A percentile compares a stretch with the other conserved stretches of the same genome.
These are phyloP conservation scores for Gasteruption jaculator DNA, from an alignment of 2,888 invertebrate species.

Conservation along the genomic window DNA sequence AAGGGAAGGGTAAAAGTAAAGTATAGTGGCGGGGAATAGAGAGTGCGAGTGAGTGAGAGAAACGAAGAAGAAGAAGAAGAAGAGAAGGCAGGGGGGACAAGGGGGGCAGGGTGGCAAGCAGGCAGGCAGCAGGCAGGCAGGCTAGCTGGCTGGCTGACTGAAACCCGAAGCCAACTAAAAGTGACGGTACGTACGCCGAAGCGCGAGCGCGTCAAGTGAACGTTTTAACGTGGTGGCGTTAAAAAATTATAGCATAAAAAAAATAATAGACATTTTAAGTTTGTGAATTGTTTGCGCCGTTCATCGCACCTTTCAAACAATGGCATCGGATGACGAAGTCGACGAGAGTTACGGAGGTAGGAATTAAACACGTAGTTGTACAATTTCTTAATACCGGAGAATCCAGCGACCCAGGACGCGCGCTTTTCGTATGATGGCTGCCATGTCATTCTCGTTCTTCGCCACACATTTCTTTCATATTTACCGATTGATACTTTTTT, in stretches of 20 bases:
- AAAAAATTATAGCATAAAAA: no score
- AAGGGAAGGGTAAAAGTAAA: slow-evolving; percentile 1
- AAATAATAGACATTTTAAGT: no score
- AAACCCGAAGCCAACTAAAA: no score
- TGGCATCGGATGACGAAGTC: slow-evolving; percentile 86
- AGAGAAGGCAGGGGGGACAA: slow-evolving; percentile 4
- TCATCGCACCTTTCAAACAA: no score
- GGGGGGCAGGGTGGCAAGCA: slow-evolving; percentile 21
- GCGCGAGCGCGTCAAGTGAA: no score
- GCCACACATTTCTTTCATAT: slow-evolving; percentile 10
- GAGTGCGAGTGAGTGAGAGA: slow-evolving; percentile 8
- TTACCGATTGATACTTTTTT: slow-evolving; percentile 1
- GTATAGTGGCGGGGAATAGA: background rate
- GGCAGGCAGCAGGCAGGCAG: no score
- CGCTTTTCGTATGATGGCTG: slow-evolving; percentile 48
- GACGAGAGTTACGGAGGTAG: slow-evolving; percentile 85
- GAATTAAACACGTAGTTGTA: slow-evolving; percentile 50
- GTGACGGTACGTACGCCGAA: no score
- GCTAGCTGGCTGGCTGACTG: no score
- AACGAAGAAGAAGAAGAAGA: slow-evolving; percentile 12
- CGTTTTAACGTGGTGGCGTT: no score
- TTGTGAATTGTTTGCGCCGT: no score
- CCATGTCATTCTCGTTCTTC: slow-evolving; percentile 40
- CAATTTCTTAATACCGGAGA: slow-evolving; percentile 23
- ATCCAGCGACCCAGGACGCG: slow-evolving; percentile 41